Evolutionary conservation across 2,888 invertebrate genomes (phyloP), one percentile per base, ranked within the genome.

Genomic region (Leptinotarsa peninsularis): DNA sequence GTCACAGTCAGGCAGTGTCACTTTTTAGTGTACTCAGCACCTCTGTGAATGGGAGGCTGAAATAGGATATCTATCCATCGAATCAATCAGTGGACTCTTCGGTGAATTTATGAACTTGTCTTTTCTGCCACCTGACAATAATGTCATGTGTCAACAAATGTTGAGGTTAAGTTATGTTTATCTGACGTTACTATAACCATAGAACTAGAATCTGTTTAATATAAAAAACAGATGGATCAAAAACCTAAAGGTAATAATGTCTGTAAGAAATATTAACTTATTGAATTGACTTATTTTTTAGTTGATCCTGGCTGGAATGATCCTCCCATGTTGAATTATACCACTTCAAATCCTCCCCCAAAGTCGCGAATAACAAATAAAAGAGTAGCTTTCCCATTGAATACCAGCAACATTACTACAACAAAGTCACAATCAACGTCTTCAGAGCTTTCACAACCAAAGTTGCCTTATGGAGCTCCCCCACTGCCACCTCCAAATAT

Each of bases 251-350:
- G 70, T 70, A 70, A 15, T 70, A 15, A 63, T 58, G 21, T 33
- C n/a, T 14, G 7, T 58, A 21, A 33, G 58, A 17, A 7, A 58
- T 13, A 7, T 58, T 21, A 49, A 21, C 3, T 4, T n/a, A 58
- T 18, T 17, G 10, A 52, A 4, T 52, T 17, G 17, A 4, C 50
- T 18, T 50, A 58, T 70, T 21, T 18, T 75, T 54, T 66, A 80
- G 81, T 82, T 56, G 82, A 83, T 78, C 84, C 85, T 5, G 86
- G 86, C 13, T 86, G 86, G 86, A 86, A 86, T 79, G 86, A 86
- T 74, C 86, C 86, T 23, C 86, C 86, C 52, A 83, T 85, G 82
- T 77, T 86, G 67, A 84, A 81, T 77, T 86, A 84, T 70, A 83
- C 73, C 70, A 21, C 82, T 18, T 50, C 81, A 50, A 85, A 86